A percentile compares a stretch with the other conserved stretches of the same genome.
Conservation (phyloP, 2,797 vertebrate species). For the Sebastes hopkinsi region DNA sequence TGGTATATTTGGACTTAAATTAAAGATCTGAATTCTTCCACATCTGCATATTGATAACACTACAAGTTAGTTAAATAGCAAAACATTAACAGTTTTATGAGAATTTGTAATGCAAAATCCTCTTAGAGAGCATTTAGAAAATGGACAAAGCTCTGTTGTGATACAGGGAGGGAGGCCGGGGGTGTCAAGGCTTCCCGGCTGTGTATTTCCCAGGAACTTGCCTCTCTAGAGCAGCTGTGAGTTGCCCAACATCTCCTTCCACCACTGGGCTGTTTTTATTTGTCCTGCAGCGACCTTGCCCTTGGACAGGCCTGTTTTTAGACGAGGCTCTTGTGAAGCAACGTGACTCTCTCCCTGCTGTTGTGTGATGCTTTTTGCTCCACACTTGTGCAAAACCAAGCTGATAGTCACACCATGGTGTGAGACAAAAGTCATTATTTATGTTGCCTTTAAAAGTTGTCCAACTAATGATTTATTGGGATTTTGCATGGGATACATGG, state of each 20-base stretch:
- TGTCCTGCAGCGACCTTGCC: constrained; percentile 83
- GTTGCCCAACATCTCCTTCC: constrained; percentile 53
- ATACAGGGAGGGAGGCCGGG: background rate
- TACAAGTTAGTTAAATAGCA: background rate
- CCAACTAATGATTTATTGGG: constrained; percentile 20
- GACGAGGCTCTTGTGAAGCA: constrained; percentile 42
- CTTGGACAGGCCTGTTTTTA: constrained; percentile 76
- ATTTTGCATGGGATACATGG: background rate
- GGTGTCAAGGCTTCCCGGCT: constrained; percentile 53
- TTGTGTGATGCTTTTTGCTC: background rate
- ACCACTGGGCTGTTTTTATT: constrained; percentile 64
- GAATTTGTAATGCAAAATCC: background rate
- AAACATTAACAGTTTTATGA: background rate
- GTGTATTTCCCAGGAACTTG: constrained; percentile 75
- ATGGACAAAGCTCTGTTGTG: background rate
- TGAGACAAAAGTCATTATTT: background rate
- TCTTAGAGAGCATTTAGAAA: background rate
- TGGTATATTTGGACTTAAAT: background rate
- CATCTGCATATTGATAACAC: too few species aligned
- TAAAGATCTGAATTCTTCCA: background rate
- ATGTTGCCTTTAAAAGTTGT: background rate
- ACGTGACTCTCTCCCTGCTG: constrained; percentile 2
- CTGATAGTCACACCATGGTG: background rate
- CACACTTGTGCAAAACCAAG: background rate
- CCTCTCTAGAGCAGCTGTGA: constrained; percentile 67